Evolutionary conservation across 2,888 invertebrate genomes (phyloP).

Genomic region (Salpingus planirostris): DNA sequence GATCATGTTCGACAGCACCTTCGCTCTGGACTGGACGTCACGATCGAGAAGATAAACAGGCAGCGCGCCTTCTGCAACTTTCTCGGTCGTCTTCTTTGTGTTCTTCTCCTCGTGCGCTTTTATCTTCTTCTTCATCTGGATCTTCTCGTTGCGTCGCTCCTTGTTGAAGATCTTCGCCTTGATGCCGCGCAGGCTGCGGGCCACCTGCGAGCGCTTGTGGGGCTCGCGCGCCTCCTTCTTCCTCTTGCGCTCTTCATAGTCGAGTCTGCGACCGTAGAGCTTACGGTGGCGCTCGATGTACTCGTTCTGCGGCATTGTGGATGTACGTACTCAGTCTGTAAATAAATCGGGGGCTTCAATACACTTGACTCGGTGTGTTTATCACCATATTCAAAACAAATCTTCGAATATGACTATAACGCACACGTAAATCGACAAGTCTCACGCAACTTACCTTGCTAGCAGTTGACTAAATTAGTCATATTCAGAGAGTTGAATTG

Average conservation of each 20-base stretch:
- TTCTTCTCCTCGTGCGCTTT: conserved; percentile 95
- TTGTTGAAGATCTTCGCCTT: conserved; percentile 98
- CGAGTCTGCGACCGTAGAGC: conserved; percentile 89
- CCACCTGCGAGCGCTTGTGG: conserved; percentile 83
- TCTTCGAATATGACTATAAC: conserved; percentile 41
- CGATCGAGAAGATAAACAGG: conserved; percentile 97
- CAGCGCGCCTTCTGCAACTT: conserved; percentile 81
- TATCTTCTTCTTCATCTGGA: conserved; percentile 98
- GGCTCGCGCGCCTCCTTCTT: conserved; percentile 93
- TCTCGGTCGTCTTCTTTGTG: conserved; percentile 72
- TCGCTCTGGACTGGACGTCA: conserved; percentile 87
- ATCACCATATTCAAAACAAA: conserved; percentile 35
- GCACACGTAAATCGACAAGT: conserved; percentile 17
- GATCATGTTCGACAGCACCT: conserved; percentile 96
- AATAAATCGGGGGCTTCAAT: conserved; percentile 17
- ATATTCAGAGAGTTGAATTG: conserved; percentile 34
- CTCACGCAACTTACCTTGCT: conserved; percentile 30
- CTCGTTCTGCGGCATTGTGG: conserved; percentile 96
- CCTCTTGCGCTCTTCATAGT: conserved; percentile 94
- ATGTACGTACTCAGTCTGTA: too few species aligned
- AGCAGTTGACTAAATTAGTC: conserved; percentile 29
- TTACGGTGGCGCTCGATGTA: conserved; percentile 98
- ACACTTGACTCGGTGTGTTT: conserved; percentile 15
- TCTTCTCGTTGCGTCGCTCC: conserved; percentile 93
- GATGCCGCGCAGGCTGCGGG: conserved; percentile 85